phyloP scores from a whole-genome alignment of 2,113 vertebrate genomes.

The Vidua macroura region DNA sequence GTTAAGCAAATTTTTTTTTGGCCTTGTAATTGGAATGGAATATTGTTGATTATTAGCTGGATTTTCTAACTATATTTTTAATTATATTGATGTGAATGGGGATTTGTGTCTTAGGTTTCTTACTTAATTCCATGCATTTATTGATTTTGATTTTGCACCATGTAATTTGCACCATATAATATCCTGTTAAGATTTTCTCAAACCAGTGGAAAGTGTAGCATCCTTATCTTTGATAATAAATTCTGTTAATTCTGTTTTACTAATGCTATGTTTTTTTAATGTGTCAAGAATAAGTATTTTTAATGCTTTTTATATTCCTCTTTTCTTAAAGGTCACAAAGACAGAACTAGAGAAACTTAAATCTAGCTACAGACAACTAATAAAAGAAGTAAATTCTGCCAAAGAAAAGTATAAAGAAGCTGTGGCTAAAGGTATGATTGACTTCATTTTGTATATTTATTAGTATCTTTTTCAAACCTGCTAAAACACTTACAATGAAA shows the following conservation, averaged over 20 bases:
- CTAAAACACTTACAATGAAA: background rate
- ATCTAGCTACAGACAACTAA: slow-evolving; percentile 87
- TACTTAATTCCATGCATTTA: background rate
- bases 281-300: background rate
- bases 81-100: background rate
- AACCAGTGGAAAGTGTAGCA: background rate
- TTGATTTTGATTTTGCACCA: background rate
- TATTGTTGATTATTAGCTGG: background rate
- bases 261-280: background rate
- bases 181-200: background rate
- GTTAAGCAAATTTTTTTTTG: background rate
- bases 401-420: slow-evolving; percentile 96
- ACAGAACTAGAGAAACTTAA: slow-evolving; percentile 95
- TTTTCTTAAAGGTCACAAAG: slow-evolving; percentile 85
- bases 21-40: background rate
- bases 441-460: background rate
- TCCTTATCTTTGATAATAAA: background rate
- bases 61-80: background rate
- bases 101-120: background rate
- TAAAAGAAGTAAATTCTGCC: slow-evolving; percentile 90
- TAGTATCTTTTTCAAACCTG: background rate
- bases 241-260: background rate
- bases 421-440: slow-evolving; percentile 85
- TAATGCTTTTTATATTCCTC: background rate
- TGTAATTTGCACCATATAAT: background rate